A percentile compares a stretch with the other conserved stretches of the same genome.
These are phyloP conservation scores for Callipepla californica DNA, from an alignment of 2,113 vertebrate species.

Conservation along the genomic window DNA sequence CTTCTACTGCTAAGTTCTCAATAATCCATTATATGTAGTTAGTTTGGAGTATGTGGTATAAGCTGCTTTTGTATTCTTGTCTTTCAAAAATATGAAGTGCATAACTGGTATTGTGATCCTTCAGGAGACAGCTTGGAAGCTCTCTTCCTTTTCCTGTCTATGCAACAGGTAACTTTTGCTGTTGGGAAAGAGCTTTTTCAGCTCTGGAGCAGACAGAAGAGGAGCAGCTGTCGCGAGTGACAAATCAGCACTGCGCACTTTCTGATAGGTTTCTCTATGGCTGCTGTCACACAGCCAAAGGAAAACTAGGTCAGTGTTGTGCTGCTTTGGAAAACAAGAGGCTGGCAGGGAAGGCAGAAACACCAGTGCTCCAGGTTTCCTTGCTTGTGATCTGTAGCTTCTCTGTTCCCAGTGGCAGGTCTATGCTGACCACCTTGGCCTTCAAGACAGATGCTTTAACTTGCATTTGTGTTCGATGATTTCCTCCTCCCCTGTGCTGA, in stretches of 20 bases:
- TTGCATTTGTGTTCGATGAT: not conserved
- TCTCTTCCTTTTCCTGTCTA: not conserved
- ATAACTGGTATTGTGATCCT: not conserved
- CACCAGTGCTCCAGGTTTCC: not conserved
- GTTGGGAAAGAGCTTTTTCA: not conserved
- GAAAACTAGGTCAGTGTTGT: not conserved
- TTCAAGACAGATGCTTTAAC: not conserved
- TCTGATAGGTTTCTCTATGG: not conserved
- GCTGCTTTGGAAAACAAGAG: not conserved
- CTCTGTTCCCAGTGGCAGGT: not conserved
- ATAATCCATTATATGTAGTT: not conserved
- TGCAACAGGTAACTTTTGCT: not conserved
- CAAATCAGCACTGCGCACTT: not conserved
- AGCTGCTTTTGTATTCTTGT: not conserved
- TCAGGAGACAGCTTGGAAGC: not conserved
- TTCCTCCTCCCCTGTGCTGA: not conserved
- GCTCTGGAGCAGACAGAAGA: not conserved
- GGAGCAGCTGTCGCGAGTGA: not conserved
- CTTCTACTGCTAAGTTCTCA: not conserved
- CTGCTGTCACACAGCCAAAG: not conserved
- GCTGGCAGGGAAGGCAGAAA: not conserved
- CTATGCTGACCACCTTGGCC: not conserved
- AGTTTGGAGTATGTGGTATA: not conserved
- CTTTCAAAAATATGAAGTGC: not conserved
- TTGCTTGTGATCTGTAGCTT: not conserved